phyloP scores from a whole-genome alignment of 2,888 invertebrate genomes.

The Parnassius orleans region DNA sequence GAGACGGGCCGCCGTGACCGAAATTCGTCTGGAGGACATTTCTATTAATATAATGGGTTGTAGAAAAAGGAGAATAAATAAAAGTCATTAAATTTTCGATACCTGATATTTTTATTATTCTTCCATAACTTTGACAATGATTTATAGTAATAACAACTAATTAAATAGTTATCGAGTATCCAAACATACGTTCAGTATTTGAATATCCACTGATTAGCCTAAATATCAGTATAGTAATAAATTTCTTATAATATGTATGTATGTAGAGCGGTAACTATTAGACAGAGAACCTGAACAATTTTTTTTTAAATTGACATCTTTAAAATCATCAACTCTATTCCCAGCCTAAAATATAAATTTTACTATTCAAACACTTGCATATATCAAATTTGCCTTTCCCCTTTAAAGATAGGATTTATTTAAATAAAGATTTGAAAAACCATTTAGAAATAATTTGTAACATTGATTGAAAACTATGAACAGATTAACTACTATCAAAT shows the following conservation, averaged over 20 bases:
- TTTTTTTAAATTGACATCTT: conserved; percentile 49
- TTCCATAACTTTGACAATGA: conserved; percentile 58
- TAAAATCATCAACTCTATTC: conserved; percentile 36
- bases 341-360: conserved; percentile 53
- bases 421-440: conserved; percentile 7
- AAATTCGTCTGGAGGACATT: neutral
- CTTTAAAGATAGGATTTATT: conserved; percentile 31
- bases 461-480: conserved; percentile 28
- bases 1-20: no score
- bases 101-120: conserved; percentile 65
- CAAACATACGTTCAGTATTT: conserved; percentile 56
- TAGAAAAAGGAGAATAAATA: conserved; percentile 30
- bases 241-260: conserved; percentile 54
- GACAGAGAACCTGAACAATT: conserved; percentile 40
- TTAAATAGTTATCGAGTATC: conserved; percentile 55
- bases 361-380: conserved; percentile 32
- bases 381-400: conserved; percentile 45
- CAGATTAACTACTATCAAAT: conserved; percentile 46
- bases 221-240: conserved; percentile 36
- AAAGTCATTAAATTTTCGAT: conserved; percentile 43
- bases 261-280: conserved; percentile 58
- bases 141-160: conserved; percentile 71
- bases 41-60: neutral
- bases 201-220: conserved; percentile 49
- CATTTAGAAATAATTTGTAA: conserved; percentile 10